phyloP scores from a whole-genome alignment of 2,888 invertebrate species.

The Megamerina dolium region DNA sequence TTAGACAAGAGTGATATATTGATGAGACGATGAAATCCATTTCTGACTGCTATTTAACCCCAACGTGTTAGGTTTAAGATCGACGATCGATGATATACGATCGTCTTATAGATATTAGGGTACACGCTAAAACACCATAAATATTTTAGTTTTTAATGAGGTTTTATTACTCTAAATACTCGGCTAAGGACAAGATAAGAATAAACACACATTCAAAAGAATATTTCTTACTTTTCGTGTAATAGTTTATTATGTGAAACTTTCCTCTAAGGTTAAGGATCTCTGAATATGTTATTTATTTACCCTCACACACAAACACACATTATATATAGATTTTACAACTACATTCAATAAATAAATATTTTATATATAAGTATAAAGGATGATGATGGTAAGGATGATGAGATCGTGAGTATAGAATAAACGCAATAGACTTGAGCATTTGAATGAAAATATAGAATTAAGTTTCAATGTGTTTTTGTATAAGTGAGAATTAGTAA shows the following conservation, averaged over 20 bases:
- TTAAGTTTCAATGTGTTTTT: no score
- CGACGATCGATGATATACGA: no score
- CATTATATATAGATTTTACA: conserved; percentile 8
- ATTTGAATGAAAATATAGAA: no score
- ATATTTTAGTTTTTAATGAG: no score
- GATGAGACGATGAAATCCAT: background rate
- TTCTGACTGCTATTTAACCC: conserved; percentile 44
- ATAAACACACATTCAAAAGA: background rate
- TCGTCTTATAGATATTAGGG: background rate
- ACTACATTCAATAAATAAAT: conserved; percentile 9
- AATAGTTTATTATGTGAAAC: no score
- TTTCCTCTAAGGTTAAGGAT: conserved; percentile 40
- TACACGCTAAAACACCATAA: no score
- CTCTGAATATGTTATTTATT: conserved; percentile 26
- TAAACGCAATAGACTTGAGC: conserved; percentile 32
- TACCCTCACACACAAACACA: conserved; percentile 1
- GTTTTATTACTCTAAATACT: no score
- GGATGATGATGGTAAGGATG: no score
- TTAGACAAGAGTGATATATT: conserved; percentile 28
- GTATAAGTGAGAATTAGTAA: no score
- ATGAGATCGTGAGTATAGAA: no score
- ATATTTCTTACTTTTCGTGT: background rate
- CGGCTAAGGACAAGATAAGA: no score
- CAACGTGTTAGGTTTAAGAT: conserved; percentile 33
- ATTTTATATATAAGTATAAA: conserved; percentile 6